phyloP scores from a whole-genome alignment of 2,113 vertebrate species.

The Pristiophorus japonicus region DNA sequence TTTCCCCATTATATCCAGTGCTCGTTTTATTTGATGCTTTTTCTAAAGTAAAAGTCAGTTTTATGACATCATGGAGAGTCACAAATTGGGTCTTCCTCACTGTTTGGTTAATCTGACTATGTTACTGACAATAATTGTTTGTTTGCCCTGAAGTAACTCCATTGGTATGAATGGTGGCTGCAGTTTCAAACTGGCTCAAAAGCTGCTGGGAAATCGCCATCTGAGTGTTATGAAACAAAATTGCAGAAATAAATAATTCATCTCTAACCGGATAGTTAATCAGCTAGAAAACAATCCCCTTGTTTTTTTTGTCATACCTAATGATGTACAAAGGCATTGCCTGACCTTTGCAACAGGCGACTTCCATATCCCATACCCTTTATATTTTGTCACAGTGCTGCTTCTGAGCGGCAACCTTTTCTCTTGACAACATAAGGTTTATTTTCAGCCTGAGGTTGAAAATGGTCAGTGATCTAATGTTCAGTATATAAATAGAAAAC shows the following conservation, averaged over 20 bases:
- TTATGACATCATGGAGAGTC: not conserved
- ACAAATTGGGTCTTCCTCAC: not conserved
- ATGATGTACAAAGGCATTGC: not conserved
- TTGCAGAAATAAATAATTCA: not conserved
- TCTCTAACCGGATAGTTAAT: not conserved
- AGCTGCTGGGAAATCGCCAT: not conserved
- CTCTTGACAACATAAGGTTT: not conserved
- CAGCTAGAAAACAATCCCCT: not conserved
- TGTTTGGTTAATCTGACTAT: not conserved
- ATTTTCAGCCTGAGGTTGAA: not conserved
- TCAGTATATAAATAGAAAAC: not conserved
- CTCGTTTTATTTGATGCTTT: not conserved
- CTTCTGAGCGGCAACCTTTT: not conserved
- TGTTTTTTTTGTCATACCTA: not conserved
- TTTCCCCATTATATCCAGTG: not conserved
- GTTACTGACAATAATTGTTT: not conserved
- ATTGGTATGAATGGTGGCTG: not conserved
- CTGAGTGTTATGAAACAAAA: not conserved
- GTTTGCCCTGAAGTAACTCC: not conserved
- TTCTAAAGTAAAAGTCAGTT: not conserved
- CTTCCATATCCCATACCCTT: not conserved
- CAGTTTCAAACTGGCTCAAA: not conserved
- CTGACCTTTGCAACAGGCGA: not conserved
- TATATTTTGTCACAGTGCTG: not conserved
- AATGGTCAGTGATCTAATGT: not conserved